Conservation (phyloP, 1,140 invertebrate species). For the Hycleus cichorii region DNA sequence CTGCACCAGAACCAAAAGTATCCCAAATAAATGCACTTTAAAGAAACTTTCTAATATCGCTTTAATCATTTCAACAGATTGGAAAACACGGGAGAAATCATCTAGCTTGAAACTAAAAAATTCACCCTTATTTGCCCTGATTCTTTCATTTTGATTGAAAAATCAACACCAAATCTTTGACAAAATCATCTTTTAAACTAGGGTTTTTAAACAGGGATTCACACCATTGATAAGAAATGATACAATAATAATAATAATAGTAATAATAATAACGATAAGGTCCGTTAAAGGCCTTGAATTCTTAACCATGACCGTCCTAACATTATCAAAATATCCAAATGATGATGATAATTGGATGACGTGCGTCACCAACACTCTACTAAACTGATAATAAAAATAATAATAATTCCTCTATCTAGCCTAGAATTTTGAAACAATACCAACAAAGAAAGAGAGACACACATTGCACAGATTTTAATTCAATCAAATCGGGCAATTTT, state of each 20-base stretch:
- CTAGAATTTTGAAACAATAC: background rate
- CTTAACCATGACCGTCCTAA: slow-evolving; percentile 18
- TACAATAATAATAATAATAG: slow-evolving; percentile 7
- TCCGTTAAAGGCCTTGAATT: slow-evolving; percentile 13
- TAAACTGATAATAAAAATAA: background rate
- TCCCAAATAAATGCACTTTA: no score
- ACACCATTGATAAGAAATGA: slow-evolving; percentile 13
- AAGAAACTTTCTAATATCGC: no score
- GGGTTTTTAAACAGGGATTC: no score
- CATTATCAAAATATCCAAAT: background rate
- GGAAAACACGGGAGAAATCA: no score
- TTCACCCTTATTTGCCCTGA: no score
- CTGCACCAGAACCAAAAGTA: no score
- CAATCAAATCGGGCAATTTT: background rate
- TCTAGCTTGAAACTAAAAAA: no score
- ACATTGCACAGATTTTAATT: background rate
- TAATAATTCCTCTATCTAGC: background rate
- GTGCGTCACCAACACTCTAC: background rate
- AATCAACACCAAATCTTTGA: no score
- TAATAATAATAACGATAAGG: no score
- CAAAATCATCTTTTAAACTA: no score
- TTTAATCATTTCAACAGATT: no score
- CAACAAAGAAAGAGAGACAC: background rate
- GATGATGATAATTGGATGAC: slow-evolving; percentile 4
- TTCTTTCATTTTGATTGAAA: no score